Conservation (phyloP, 2,888 invertebrate species). For the Poecilobothrus nobilitatus region DNA sequence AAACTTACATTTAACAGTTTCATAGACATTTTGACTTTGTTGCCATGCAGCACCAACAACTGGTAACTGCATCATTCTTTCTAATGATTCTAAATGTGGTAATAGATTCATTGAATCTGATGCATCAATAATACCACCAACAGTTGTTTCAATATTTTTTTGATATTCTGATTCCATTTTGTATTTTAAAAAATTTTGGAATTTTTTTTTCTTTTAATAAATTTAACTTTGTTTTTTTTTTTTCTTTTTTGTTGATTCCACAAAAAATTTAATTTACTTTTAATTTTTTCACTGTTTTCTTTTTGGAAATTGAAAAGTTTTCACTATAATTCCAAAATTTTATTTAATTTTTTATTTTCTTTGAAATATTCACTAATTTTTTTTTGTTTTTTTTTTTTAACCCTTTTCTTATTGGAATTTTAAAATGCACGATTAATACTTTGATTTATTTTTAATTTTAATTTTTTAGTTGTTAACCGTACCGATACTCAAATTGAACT, state of each 20-base stretch:
- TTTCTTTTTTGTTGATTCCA: background rate
- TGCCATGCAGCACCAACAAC: constrained; percentile 51
- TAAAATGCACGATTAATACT: no score
- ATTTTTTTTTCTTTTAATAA: background rate
- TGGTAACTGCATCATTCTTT: constrained; percentile 50
- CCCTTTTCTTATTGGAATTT: no score
- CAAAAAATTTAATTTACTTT: no score
- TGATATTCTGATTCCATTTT: constrained; percentile 3
- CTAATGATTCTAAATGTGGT: constrained; percentile 49
- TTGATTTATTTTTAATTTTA: background rate
- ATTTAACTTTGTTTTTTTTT: background rate
- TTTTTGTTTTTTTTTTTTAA: no score
- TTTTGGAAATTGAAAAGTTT: no score
- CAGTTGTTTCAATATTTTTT: background rate
- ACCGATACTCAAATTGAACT: background rate
- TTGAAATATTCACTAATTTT: no score
- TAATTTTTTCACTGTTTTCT: no score
- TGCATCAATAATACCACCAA: background rate
- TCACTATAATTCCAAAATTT: no score
- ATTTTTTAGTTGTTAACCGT: background rate
- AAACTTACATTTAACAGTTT: constrained; percentile 50
- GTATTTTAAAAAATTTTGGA: no score
- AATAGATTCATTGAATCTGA: constrained; percentile 38
- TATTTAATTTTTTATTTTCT: no score
- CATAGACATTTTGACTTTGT: constrained; percentile 50